Evolutionary conservation across 2,113 vertebrate genomes (phyloP), one percentile per base, ranked within the genome.

Genomic region (Phrynosoma blainvillii): DNA sequence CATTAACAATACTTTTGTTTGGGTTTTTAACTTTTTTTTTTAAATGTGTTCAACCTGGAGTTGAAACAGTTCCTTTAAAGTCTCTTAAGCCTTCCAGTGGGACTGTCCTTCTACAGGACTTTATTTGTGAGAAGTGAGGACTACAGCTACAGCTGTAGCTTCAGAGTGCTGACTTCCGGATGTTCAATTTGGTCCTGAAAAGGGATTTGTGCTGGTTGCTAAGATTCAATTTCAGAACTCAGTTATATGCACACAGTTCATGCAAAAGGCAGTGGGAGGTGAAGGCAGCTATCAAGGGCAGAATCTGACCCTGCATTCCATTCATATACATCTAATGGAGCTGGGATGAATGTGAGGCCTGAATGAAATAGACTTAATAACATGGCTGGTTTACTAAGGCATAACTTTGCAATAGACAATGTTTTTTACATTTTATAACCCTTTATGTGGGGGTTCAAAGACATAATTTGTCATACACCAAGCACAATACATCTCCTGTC

Each of bases 251-350:
- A 42, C 4, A 82, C 20, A 82, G 32, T 71, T 86, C 32, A 77
- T 77, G 36, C 84, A 86, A 54, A 84, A 56, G 81, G 81, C 84
- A 83, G 47, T 0, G 0, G 73, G 84, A 79, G 27, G 23, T 71
- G 73, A 85, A 88, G 62, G 65, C 89, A 88, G 84, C 90, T 75
- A 54, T 62, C 14, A 59, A 82, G 23, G 88, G 65, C 62, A 78
- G 79, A 87, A 21, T 52, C 32, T 92, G 93, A 94, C 87, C 93
- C 30, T 73, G 79, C 70, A 94, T 94, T 93, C 91, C 86, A 27
- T 40, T 92, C 54, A 82, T 93, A 94, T 78, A 75, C 87, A 91
- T 89, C 78, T 93, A 75, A 79, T 0, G 1, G 5, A 87, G 52
- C 70, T 92, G 40, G 85, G 75, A 79, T 27, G 91, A 92, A 92